Conservation (phyloP, 2,888 invertebrate genomes). For the Nomada goodeniana region DNA sequence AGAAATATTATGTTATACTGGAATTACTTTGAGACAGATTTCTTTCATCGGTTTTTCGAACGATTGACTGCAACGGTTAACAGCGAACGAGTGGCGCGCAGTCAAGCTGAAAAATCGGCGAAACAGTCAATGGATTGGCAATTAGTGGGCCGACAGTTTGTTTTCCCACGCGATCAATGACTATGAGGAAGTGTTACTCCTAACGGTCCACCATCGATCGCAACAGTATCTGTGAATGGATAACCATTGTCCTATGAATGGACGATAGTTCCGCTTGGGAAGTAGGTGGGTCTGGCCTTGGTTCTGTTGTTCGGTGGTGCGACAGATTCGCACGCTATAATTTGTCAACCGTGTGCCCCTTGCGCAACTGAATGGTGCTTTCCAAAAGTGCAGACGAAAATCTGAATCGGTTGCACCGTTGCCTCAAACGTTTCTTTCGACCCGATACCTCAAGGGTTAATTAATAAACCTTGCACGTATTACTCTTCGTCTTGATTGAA, state of each 20-base stretch:
- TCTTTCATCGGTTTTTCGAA: background rate
- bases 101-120: slow-evolving; percentile 4
- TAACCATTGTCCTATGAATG: slow-evolving; percentile 66
- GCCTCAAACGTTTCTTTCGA: background rate
- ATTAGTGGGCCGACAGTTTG: slow-evolving; percentile 43
- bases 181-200: slow-evolving; percentile 54
- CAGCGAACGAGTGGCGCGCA: background rate
- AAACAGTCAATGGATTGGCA: slow-evolving; percentile 28
- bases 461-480: background rate
- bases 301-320: slow-evolving; percentile 59
- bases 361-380: background rate
- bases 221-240: slow-evolving; percentile 63
- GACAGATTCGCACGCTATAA: slow-evolving; percentile 63
- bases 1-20: too few relatives aligned
- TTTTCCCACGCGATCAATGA: slow-evolving; percentile 62
- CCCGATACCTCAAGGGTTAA: background rate
- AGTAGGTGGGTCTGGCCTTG: slow-evolving; percentile 73
- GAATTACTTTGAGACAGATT: too few relatives aligned
- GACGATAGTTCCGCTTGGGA: slow-evolving; percentile 70
- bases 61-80: background rate
- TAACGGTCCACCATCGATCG: slow-evolving; percentile 66
- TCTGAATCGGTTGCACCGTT: background rate
- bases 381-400: slow-evolving; percentile 11
- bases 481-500: too few relatives aligned
- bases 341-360: slow-evolving; percentile 23